Evolutionary conservation across 2,113 vertebrate species (phyloP).

Genomic region (Merops nubicus): DNA sequence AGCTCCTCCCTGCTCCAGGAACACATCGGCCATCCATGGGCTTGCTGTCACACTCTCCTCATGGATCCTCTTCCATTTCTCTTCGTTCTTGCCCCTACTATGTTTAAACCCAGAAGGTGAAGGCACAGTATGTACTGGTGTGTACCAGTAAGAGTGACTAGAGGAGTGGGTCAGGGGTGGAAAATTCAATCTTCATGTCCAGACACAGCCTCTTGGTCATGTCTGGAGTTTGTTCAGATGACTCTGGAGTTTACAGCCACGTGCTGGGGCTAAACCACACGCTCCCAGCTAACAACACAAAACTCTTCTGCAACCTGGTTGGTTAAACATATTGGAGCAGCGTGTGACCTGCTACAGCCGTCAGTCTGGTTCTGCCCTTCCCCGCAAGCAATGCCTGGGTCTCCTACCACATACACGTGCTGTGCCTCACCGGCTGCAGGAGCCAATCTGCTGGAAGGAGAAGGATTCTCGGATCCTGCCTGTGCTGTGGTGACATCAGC

Average conservation of each 20-base stretch:
- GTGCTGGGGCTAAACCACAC: rapidly evolving
- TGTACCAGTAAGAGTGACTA: neutral
- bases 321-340: neutral
- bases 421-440: neutral
- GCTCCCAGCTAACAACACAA: neutral
- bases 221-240: neutral
- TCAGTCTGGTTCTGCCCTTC: neutral
- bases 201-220: neutral
- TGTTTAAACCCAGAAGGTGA: neutral
- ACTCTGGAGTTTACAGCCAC: neutral
- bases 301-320: neutral
- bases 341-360: neutral
- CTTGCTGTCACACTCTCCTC: neutral
- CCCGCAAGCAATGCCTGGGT: neutral
- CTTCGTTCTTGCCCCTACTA: neutral
- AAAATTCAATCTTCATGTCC: neutral
- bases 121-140: neutral
- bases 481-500: neutral
- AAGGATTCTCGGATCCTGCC: neutral
- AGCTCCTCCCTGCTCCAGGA: neutral
- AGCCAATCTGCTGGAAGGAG: neutral
- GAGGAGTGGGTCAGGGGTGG: neutral
- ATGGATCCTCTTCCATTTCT: neutral
- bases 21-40: neutral
- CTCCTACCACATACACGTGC: rapidly evolving